phyloP scores from a whole-genome alignment of 2,797 vertebrate genomes.

The Tokudaia muenninki region DNA sequence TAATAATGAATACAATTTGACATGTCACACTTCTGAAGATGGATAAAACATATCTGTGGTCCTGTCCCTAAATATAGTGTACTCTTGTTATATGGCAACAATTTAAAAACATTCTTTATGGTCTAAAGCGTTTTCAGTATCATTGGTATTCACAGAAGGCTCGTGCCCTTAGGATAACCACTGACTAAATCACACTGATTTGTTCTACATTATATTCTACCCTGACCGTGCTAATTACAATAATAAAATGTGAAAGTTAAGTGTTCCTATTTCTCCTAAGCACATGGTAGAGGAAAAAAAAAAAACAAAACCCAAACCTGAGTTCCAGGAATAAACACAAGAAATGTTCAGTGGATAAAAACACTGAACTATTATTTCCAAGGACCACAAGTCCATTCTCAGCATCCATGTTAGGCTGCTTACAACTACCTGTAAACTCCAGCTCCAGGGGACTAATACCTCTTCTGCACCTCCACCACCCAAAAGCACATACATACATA shows the following conservation, averaged over 20 bases:
- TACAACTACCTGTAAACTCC: background rate
- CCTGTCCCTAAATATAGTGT: conserved; percentile 35
- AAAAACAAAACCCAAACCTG: background rate
- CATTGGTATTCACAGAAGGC: conserved; percentile 23
- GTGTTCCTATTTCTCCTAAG: conserved; percentile 44
- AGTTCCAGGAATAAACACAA: conserved; percentile 20
- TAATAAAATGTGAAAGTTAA: conserved; percentile 65
- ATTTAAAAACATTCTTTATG: conserved; percentile 55
- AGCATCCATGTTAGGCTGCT: background rate
- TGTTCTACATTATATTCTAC: conserved; percentile 50
- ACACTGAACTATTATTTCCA: background rate
- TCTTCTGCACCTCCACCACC: background rate
- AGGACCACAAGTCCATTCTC: background rate
- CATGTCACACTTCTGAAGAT: background rate
- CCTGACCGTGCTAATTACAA: conserved; percentile 58
- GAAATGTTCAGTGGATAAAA: background rate
- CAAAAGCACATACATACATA: background rate
- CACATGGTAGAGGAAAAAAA: background rate
- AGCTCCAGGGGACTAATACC: background rate
- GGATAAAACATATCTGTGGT: background rate
- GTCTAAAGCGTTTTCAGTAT: conserved; percentile 25
- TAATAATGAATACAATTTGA: conserved; percentile 35
- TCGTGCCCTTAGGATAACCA: conserved; percentile 25
- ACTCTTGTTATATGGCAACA: background rate
- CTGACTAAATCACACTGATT: conserved; percentile 56